Evolutionary conservation across 2,888 invertebrate species (phyloP).

Genomic region (Aleiodes alternator): DNA sequence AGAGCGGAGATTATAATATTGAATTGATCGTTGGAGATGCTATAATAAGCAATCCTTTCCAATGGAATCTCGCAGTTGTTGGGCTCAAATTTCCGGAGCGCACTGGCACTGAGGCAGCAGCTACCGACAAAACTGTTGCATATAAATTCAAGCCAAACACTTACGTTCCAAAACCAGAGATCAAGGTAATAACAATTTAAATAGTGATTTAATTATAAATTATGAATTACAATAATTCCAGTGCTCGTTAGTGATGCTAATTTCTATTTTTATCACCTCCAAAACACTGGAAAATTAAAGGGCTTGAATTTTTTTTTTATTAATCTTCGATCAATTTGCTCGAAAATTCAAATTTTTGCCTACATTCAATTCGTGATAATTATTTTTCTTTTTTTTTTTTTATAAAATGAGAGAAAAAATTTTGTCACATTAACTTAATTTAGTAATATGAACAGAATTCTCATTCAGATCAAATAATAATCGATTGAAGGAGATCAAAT

Average conservation of each 20-base stretch:
- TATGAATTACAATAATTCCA: constrained; percentile 57
- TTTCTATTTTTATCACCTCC: constrained; percentile 67
- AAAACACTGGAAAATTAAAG: constrained; percentile 71
- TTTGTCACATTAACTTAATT: too few relatives aligned
- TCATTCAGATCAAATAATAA: too few relatives aligned
- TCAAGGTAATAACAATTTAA: constrained; percentile 75
- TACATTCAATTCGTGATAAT: constrained; percentile 39
- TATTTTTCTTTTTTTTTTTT: too few relatives aligned
- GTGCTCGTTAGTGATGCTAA: constrained; percentile 70
- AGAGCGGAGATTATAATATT: constrained; percentile 87
- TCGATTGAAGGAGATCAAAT: too few relatives aligned
- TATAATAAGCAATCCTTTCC: constrained; percentile 90
- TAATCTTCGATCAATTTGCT: constrained; percentile 18
- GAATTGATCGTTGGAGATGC: constrained; percentile 94
- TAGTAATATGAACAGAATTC: too few relatives aligned
- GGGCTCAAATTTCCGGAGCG: constrained; percentile 81
- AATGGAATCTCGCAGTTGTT: constrained; percentile 90
- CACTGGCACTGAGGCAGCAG: constrained; percentile 61
- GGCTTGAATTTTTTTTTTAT: constrained; percentile 46
- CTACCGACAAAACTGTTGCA: constrained; percentile 64
- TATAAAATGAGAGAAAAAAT: too few relatives aligned
- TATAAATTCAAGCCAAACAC: constrained; percentile 68
- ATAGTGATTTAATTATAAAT: background rate
- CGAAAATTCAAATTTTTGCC: constrained; percentile 31
- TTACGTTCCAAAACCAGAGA: constrained; percentile 79